Conservation (phyloP, 1,140 invertebrate species). For the Trichoplusia ni region DNA sequence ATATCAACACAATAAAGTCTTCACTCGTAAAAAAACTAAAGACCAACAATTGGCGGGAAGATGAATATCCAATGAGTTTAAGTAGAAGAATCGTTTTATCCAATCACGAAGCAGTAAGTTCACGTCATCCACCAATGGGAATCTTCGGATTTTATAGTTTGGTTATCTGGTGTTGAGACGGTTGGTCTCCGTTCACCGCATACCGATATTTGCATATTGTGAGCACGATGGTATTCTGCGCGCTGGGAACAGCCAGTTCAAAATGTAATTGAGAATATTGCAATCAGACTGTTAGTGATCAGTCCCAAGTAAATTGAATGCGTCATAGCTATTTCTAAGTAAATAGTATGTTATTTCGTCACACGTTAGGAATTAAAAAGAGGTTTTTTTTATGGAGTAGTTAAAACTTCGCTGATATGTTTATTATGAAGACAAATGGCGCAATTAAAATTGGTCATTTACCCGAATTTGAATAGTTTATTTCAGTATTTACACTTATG, state of each 20-base stretch:
- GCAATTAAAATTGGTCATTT: too few species aligned
- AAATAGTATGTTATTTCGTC: too few species aligned
- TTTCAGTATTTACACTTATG: too few species aligned
- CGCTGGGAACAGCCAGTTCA: neutral
- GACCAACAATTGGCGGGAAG: conserved; percentile 15
- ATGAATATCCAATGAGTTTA: conserved; percentile 47
- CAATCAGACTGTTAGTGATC: neutral
- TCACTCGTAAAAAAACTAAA: neutral
- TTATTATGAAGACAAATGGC: too few species aligned
- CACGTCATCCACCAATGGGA: conserved; percentile 29
- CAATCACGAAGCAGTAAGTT: conserved; percentile 39
- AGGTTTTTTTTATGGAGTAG: too few species aligned
- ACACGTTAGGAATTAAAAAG: too few species aligned
- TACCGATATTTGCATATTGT: conserved; percentile 60
- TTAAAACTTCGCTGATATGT: too few species aligned
- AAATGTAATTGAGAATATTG: neutral
- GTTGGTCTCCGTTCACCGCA: conserved; percentile 52
- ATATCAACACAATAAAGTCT: conserved; percentile 17
- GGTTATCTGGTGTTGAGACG: conserved; percentile 52
- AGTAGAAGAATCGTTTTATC: conserved; percentile 40
- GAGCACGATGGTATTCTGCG: conserved; percentile 27
- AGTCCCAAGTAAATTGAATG: too few species aligned
- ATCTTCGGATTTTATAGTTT: conserved; percentile 36
- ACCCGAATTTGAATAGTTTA: too few species aligned
- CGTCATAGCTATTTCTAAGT: too few species aligned